These are phyloP conservation scores for Anarhynchus alexandrinus DNA, from an alignment of 2,113 vertebrate species.

Conservation along the genomic window DNA sequence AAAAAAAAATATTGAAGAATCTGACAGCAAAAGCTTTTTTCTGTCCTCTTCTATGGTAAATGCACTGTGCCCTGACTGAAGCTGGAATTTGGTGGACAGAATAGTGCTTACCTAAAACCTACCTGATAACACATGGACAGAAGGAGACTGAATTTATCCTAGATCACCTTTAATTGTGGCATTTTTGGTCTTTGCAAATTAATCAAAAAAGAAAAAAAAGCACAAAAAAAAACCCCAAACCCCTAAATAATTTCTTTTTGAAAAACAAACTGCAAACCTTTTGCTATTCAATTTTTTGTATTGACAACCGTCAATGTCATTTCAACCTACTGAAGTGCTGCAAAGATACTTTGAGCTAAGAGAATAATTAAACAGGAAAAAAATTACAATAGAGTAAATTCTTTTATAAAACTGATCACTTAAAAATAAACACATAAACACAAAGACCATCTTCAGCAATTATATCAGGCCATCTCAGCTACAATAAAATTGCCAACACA, in stretches of 20 bases:
- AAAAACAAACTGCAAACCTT: neutral
- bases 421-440: neutral
- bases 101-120: neutral
- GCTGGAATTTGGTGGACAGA: neutral
- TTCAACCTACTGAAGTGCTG: neutral
- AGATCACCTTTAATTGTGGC: neutral
- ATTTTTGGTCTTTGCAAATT: neutral
- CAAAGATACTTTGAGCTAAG: neutral
- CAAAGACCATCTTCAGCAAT: neutral
- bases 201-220: neutral
- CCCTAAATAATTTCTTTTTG: neutral
- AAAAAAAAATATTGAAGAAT: neutral
- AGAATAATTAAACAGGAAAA: neutral
- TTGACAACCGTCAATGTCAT: neutral
- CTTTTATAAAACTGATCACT: neutral
- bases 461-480: neutral
- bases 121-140: neutral
- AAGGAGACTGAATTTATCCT: neutral
- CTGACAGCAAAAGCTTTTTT: neutral
- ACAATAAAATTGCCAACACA: neutral
- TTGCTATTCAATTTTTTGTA: neutral
- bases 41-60: neutral
- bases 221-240: no score
- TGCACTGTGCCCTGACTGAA: accelerated
- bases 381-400: neutral